A percentile compares a stretch with the other conserved stretches of the same genome.
These are phyloP conservation scores for Reticulitermes speratus DNA, from an alignment of 1,140 invertebrate genomes.

Conservation along the genomic window DNA sequence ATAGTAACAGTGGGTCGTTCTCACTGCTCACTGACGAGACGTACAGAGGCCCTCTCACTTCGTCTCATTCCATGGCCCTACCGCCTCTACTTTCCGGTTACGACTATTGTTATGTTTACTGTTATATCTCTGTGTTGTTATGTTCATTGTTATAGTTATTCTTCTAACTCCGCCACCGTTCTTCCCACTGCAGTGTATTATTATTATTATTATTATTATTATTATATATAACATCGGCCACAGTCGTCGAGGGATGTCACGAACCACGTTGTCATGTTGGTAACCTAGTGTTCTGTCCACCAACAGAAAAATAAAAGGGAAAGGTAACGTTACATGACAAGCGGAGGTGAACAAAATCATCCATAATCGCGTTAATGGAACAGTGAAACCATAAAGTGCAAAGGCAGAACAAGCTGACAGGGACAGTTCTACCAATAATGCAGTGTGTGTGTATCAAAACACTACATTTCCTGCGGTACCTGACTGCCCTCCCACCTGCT, in stretches of 20 bases:
- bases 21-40: neutral
- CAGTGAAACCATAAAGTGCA: neutral
- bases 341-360: neutral
- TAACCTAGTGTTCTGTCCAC: neutral
- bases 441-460: neutral
- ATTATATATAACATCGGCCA: neutral
- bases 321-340: neutral
- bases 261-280: neutral
- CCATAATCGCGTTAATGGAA: neutral
- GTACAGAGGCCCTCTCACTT: neutral
- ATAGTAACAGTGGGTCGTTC: neutral
- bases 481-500: too few relatives aligned
- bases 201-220: neutral
- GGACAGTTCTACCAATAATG: neutral
- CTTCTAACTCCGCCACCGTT: neutral
- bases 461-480: neutral
- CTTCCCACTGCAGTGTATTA: neutral
- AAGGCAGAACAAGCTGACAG: neutral
- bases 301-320: neutral
- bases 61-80: constrained; percentile 18
- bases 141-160: constrained; percentile 24
- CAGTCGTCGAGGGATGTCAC: too few relatives aligned
- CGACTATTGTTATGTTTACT: constrained; percentile 30
- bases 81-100: constrained; percentile 27
- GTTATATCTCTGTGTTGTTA: constrained; percentile 28